Percentiles rank a stretch among this genome's conserved stretches.
Conservation (phyloP, 2,113 vertebrate species). For the Epinephelus lanceolatus region DNA sequence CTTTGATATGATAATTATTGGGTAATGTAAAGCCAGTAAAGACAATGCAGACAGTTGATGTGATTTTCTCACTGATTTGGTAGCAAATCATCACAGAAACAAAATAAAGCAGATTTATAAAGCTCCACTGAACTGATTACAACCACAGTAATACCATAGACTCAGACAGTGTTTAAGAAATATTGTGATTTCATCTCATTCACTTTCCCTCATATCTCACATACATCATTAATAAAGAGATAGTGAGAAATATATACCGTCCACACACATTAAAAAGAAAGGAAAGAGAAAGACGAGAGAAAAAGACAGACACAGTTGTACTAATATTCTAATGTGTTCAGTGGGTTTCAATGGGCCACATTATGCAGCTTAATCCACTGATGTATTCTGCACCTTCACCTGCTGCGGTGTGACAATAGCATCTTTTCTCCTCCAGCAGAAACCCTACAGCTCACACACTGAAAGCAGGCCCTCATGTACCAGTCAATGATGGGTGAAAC, state of each 20-base stretch:
- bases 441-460: conserved; percentile 21
- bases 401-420: conserved; percentile 55
- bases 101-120: neutral
- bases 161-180: neutral
- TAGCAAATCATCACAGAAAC: neutral
- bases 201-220: neutral
- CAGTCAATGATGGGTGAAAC: conserved; percentile 66
- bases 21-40: neutral
- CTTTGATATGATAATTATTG: neutral
- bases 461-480: conserved; percentile 54
- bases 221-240: neutral
- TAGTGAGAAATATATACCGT: neutral
- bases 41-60: neutral
- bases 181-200: neutral
- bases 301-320: conserved; percentile 19
- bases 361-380: conserved; percentile 57
- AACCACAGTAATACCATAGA: neutral
- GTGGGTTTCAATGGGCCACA: conserved; percentile 56
- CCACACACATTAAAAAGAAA: conserved; percentile 7
- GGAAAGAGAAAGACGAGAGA: conserved; percentile 8
- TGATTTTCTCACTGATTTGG: neutral
- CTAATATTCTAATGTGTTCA: conserved; percentile 56
- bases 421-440: conserved; percentile 26
- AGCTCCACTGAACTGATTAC: neutral
- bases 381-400: conserved; percentile 53